Conservation (phyloP, 2,797 vertebrate genomes). For the Acipenser oxyrinchus region DNA sequence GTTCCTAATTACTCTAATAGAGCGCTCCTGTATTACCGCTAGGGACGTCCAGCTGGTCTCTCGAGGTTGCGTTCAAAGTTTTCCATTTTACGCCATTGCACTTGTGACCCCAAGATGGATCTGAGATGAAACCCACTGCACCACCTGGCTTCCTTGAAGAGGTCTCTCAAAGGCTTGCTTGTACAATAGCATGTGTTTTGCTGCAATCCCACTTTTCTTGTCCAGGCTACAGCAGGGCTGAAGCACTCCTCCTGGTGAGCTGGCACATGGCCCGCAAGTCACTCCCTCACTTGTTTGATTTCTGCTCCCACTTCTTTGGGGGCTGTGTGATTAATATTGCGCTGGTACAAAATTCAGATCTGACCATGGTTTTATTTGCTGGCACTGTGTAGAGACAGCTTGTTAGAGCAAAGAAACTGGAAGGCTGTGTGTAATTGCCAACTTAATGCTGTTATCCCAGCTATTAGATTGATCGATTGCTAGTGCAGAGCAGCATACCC, state of each 20-base stretch:
- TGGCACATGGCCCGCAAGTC: not conserved
- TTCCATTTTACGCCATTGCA: conserved; percentile 12
- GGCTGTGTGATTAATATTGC: not conserved
- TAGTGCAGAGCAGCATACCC: not conserved
- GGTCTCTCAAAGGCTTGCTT: too few species aligned
- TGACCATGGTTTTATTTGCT: not conserved
- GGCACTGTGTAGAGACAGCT: not conserved
- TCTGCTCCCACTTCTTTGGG: not conserved
- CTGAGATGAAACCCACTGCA: too few species aligned
- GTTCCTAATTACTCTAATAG: conserved; percentile 27
- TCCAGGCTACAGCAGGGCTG: not conserved
- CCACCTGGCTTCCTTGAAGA: too few species aligned
- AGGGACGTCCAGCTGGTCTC: conserved; percentile 4
- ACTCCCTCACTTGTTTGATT: not conserved
- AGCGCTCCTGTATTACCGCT: conserved; percentile 19
- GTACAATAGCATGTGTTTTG: too few species aligned
- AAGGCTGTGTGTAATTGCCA: not conserved
- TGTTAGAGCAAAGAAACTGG: not conserved
- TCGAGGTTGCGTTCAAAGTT: conserved; percentile 2
- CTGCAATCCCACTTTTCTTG: not conserved
- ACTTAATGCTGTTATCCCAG: not conserved
- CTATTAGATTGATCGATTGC: not conserved
- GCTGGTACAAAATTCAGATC: not conserved
- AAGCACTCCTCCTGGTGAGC: not conserved
- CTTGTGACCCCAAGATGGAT: too few species aligned